Conservation (phyloP, 2,888 invertebrate species). For the Eupithecia subumbrata region DNA sequence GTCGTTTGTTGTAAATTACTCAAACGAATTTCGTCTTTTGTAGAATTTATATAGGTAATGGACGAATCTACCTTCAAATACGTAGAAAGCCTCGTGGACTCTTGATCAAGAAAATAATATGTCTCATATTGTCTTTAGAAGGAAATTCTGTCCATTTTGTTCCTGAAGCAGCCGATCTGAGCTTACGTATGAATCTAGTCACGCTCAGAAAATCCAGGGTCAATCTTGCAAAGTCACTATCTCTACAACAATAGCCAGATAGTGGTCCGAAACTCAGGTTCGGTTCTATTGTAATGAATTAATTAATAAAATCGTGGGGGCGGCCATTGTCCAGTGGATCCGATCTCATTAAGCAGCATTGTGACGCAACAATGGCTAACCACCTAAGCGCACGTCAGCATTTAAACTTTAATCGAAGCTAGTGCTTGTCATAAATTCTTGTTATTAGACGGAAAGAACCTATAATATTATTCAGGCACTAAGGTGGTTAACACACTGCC, state of each 20-base stretch:
- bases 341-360: constrained; percentile 71
- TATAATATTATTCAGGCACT: background rate
- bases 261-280: constrained; percentile 77
- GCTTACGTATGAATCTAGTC: background rate
- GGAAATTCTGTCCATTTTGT: background rate
- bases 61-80: too few relatives aligned
- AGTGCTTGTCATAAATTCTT: constrained; percentile 31
- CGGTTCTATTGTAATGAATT: constrained; percentile 82
- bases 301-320: constrained; percentile 81
- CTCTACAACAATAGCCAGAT: constrained; percentile 67
- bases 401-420: constrained; percentile 39
- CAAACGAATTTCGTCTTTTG: too few relatives aligned
- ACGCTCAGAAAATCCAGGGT: constrained; percentile 45
- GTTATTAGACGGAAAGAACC: constrained; percentile 32
- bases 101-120: background rate
- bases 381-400: constrained; percentile 42
- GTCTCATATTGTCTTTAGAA: background rate
- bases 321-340: constrained; percentile 70
- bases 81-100: background rate
- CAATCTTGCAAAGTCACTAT: constrained; percentile 74
- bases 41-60: too few relatives aligned
- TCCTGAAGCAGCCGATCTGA: background rate
- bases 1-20: too few relatives aligned
- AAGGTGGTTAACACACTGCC: too few relatives aligned
- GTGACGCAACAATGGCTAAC: constrained; percentile 80